phyloP scores from a whole-genome alignment of 1,140 invertebrate genomes.

The Campodea augens region DNA sequence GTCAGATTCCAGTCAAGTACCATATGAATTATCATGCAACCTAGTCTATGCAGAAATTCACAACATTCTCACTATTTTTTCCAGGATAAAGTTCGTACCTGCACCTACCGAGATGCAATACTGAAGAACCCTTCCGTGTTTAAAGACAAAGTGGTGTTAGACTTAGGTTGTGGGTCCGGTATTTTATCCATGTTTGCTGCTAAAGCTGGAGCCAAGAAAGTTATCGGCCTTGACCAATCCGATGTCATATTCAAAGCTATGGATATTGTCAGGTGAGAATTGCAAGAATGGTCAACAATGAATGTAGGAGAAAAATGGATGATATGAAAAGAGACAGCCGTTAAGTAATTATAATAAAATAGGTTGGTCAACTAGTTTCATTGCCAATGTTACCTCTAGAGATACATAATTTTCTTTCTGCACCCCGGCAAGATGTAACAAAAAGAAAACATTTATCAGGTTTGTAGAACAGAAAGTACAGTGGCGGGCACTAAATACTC shows the following conservation, averaged over 20 bases:
- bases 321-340: slow-evolving; percentile 6
- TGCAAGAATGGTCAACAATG: background rate
- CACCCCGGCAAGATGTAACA: too few relatives aligned
- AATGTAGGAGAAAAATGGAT: too few relatives aligned
- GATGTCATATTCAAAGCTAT: slow-evolving; percentile 70
- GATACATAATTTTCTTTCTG: too few relatives aligned
- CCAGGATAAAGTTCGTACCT: slow-evolving; percentile 73
- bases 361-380: too few relatives aligned
- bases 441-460: too few relatives aligned
- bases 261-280: slow-evolving; percentile 61
- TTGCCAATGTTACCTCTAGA: too few relatives aligned
- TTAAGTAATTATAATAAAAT: too few relatives aligned
- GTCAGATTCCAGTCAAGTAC: too few relatives aligned
- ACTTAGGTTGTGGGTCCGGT: slow-evolving; percentile 92
- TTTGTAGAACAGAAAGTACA: too few relatives aligned
- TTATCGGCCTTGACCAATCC: slow-evolving; percentile 85
- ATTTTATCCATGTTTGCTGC: slow-evolving; percentile 93
- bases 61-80: slow-evolving; percentile 16
- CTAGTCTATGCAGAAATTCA: too few relatives aligned
- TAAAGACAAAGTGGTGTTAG: slow-evolving; percentile 64
- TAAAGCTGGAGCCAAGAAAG: slow-evolving; percentile 75
- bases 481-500: too few relatives aligned
- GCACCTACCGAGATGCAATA: slow-evolving; percentile 86
- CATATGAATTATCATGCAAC: too few relatives aligned
- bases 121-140: slow-evolving; percentile 51